Evolutionary conservation across 2,888 invertebrate species (phyloP).

Genomic region (Pachydiplax longipennis): DNA sequence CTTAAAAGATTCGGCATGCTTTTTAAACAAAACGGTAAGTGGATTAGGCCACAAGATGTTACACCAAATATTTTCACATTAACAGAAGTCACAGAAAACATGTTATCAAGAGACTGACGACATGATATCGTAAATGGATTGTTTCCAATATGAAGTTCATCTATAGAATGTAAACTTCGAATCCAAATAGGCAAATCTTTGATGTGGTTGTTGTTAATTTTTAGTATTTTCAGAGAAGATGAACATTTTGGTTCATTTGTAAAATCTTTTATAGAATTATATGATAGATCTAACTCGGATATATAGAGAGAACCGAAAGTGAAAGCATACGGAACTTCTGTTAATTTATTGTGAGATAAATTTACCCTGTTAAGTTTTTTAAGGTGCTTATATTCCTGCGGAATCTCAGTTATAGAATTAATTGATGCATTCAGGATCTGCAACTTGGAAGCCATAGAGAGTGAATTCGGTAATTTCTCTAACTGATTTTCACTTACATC

Average conservation of each 20-base stretch:
- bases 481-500: constrained; percentile 7
- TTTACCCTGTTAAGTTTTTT: neutral
- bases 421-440: neutral
- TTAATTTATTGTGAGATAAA: constrained; percentile 3
- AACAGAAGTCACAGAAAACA: neutral
- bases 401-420: neutral
- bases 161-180: neutral
- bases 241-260: constrained; percentile 17
- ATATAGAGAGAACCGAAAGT: neutral
- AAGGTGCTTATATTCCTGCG: constrained; percentile 2
- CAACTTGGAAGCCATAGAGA: neutral
- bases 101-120: constrained; percentile 1
- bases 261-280: neutral
- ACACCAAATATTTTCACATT: neutral
- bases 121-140: neutral
- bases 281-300: neutral
- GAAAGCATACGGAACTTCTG: neutral
- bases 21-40: neutral
- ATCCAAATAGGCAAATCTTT: constrained; percentile 5
- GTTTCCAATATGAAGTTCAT: neutral
- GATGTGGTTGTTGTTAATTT: constrained; percentile 8
- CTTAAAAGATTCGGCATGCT: neutral
- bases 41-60: neutral
- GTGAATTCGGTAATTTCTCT: neutral
- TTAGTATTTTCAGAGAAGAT: neutral